Conservation (phyloP, 2,888 invertebrate genomes). For the Macaria liturata region DNA sequence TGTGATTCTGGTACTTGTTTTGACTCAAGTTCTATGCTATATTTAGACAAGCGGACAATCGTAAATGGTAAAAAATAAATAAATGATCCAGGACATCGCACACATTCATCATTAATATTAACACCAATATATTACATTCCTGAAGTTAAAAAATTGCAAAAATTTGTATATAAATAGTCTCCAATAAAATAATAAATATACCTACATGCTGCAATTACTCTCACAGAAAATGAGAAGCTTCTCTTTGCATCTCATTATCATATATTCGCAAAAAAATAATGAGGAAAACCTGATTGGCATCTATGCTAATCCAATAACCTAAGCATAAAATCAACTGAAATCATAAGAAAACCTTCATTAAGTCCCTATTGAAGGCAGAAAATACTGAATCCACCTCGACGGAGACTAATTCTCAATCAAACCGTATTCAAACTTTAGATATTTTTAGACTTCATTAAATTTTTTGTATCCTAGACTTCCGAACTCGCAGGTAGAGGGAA, state of each 20-base stretch:
- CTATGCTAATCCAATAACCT: background rate
- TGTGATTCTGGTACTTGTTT: background rate
- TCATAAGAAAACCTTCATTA: slow-evolving; percentile 32
- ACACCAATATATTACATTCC: no score
- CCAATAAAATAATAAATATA: no score
- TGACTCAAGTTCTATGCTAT: background rate
- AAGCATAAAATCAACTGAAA: slow-evolving; percentile 6
- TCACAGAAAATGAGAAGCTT: no score
- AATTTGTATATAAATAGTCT: no score
- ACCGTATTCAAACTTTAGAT: slow-evolving; percentile 31
- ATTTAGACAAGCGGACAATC: no score
- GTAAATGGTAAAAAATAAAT: no score
- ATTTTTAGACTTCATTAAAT: slow-evolving; percentile 3
- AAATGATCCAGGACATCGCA: no score
- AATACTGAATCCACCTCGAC: slow-evolving; percentile 29
- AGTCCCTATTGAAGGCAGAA: slow-evolving; percentile 23
- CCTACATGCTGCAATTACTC: no score
- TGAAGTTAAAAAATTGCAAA: no score
- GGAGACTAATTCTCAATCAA: slow-evolving; percentile 35
- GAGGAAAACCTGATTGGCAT: background rate
- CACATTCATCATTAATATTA: no score
- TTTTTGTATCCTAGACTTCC: background rate
- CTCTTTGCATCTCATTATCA: no score
- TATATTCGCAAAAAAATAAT: background rate
- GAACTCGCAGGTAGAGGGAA: background rate